phyloP scores from a whole-genome alignment of 2,113 vertebrate genomes.

The Trematomus loennbergii region DNA sequence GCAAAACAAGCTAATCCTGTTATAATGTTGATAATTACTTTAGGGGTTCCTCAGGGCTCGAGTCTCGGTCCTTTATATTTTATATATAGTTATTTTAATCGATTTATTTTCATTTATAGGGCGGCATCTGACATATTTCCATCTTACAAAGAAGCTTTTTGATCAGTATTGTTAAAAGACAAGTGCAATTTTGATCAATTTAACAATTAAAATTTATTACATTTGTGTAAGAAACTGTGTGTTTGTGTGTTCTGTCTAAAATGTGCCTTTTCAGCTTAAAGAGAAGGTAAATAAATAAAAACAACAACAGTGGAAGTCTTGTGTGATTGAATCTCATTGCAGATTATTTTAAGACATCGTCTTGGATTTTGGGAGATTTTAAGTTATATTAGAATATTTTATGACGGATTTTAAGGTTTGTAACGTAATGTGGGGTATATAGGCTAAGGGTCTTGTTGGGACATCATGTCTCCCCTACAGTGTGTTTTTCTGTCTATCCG shows the following conservation, averaged over 20 bases:
- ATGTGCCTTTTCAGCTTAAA: background rate
- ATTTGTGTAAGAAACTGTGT: background rate
- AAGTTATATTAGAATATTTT: background rate
- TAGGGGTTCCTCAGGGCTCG: slow-evolving; percentile 29
- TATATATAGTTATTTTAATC: background rate
- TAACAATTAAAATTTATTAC: too few relatives aligned
- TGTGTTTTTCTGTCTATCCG: too few relatives aligned
- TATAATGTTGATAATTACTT: too few relatives aligned
- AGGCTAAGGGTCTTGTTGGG: too few relatives aligned
- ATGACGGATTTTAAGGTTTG: background rate
- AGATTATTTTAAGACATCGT: too few relatives aligned
- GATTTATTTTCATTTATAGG: too few relatives aligned
- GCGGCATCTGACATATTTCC: background rate
- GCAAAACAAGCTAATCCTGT: background rate
- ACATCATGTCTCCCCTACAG: too few relatives aligned
- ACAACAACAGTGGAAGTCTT: background rate
- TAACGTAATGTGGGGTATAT: too few relatives aligned
- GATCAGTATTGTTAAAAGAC: background rate
- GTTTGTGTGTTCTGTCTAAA: slow-evolving; percentile 8
- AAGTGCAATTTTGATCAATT: too few relatives aligned
- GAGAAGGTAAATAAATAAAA: slow-evolving; percentile 5
- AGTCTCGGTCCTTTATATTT: background rate
- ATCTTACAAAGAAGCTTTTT: background rate
- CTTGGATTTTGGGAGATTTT: too few relatives aligned
- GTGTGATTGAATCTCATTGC: background rate